phyloP scores from a whole-genome alignment of 2,113 vertebrate genomes.

The Tympanuchus pallidicinctus region DNA sequence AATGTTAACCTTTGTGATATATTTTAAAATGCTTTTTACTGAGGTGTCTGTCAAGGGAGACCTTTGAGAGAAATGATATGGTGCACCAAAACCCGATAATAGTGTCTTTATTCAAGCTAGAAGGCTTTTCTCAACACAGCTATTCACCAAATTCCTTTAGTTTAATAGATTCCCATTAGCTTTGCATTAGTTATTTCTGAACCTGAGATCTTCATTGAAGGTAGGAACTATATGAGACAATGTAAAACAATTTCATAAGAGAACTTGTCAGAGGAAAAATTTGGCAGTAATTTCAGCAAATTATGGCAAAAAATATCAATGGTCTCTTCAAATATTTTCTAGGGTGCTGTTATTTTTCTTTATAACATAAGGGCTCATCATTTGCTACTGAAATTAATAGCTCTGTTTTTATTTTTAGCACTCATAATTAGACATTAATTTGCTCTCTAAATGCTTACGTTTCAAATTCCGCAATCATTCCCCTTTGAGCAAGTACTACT shows the following conservation, averaged over 20 bases:
- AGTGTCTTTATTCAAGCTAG: neutral
- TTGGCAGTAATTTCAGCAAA: conserved; percentile 41
- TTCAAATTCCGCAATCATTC: conserved; percentile 39
- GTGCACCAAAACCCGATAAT: neutral
- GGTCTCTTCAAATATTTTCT: conserved; percentile 54
- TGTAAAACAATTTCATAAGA: neutral
- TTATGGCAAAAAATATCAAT: conserved; percentile 47
- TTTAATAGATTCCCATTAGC: neutral
- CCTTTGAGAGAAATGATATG: neutral
- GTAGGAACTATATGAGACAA: neutral
- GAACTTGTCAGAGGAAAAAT: conserved; percentile 18
- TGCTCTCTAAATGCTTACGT: conserved; percentile 39
- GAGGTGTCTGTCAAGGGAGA: neutral
- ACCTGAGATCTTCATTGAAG: neutral
- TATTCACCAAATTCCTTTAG: neutral
- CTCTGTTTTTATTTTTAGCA: conserved; percentile 67
- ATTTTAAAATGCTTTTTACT: conserved; percentile 33
- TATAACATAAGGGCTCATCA: conserved; percentile 10
- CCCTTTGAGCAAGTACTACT: conserved; percentile 16
- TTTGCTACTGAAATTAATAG: conserved; percentile 58
- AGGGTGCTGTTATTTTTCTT: conserved; percentile 42
- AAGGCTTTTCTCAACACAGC: neutral
- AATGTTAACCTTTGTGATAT: neutral
- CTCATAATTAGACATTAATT: conserved; percentile 62
- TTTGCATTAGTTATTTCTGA: conserved; percentile 1